Percentiles rank a stretch among this genome's conserved stretches.
Evolutionary conservation across 2,113 vertebrate species (phyloP).

Genomic region (Scomber japonicus): DNA sequence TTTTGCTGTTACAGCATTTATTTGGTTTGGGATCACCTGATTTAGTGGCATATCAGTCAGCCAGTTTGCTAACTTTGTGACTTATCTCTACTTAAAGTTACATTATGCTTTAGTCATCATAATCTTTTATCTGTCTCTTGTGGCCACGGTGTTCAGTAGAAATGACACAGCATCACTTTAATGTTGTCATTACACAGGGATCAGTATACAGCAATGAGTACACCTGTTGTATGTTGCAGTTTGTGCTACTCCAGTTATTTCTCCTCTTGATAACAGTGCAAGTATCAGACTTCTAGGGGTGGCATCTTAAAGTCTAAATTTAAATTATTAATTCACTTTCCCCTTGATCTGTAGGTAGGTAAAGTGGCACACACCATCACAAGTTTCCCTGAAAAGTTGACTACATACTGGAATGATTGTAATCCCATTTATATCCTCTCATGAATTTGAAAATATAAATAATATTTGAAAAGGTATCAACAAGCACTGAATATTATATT

Average conservation of each 20-base stretch:
- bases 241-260: neutral
- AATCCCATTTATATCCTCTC: no score
- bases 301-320: neutral
- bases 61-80: neutral
- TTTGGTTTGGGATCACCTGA: no score
- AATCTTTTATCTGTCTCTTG: neutral
- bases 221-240: neutral
- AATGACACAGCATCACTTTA: neutral
- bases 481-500: neutral
- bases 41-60: no score
- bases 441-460: no score
- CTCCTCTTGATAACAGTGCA: neutral
- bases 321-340: neutral
- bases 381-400: neutral
- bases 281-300: neutral
- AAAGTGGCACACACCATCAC: neutral
- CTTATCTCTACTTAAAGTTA: neutral
- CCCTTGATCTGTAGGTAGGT: neutral
- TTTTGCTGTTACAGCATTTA: no score
- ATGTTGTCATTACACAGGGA: conserved; percentile 8
- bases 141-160: neutral
- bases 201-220: neutral
- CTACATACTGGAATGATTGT: no score
- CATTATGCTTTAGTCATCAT: neutral
- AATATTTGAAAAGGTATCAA: no score